Conservation (phyloP, 2,113 vertebrate species). For the Progne subis region DNA sequence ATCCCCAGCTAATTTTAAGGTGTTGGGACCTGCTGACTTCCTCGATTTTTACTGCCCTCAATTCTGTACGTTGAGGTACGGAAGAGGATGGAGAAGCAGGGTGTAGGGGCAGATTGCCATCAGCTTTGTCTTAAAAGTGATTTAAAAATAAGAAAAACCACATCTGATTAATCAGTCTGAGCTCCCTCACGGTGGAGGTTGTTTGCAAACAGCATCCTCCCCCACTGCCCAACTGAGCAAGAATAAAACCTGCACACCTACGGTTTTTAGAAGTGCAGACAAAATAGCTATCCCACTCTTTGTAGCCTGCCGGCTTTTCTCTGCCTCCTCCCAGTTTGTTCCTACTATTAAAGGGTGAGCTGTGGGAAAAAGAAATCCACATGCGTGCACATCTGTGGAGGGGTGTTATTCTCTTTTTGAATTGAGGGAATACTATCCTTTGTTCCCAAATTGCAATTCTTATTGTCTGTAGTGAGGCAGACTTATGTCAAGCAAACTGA, state of each 20-base stretch:
- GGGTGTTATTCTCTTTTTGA: not conserved
- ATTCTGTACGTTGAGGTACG: not conserved
- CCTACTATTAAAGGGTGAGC: not conserved
- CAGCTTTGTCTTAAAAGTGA: constrained; percentile 62
- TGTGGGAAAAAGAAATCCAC: not conserved
- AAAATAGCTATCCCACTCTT: constrained; percentile 28
- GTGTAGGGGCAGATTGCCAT: not conserved
- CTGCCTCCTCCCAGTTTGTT: not conserved
- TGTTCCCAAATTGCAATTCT: constrained; percentile 52
- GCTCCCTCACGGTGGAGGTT: not conserved
- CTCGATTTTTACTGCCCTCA: not conserved
- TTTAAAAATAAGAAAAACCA: not conserved
- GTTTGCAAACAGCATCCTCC: constrained; percentile 68
- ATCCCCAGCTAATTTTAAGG: constrained; percentile 48
- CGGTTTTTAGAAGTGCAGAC: constrained; percentile 19
- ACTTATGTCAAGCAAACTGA: not conserved
- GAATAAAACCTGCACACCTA: constrained; percentile 58
- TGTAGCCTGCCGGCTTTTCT: not conserved
- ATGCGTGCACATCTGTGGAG: not conserved
- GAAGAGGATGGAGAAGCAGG: not conserved
- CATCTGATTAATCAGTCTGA: constrained; percentile 2
- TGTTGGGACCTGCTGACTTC: not conserved
- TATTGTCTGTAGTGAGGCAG: not conserved
- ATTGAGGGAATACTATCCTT: constrained; percentile 32
- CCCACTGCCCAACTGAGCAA: constrained; percentile 17